Conservation (phyloP, 2,113 vertebrate genomes). For the Puntigrus tetrazona region DNA sequence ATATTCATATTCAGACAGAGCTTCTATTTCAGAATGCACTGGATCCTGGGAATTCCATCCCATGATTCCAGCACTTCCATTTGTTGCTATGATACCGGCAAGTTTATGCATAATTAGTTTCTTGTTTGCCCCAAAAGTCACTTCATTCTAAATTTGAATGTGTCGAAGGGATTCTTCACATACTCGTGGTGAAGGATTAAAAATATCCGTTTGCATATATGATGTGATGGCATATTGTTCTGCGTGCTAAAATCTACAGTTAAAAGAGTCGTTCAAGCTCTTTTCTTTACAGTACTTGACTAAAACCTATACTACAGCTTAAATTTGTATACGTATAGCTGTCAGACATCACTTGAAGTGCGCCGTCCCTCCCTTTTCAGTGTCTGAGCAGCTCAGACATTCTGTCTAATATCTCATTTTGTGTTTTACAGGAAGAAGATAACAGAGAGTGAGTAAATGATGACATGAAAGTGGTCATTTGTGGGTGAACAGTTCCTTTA, state of each 20-base stretch:
- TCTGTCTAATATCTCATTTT: background rate
- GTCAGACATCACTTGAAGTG: background rate
- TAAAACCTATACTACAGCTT: background rate
- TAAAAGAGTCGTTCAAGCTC: too few species aligned
- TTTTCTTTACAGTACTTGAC: background rate
- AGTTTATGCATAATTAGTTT: conserved; percentile 62
- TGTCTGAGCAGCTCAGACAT: background rate
- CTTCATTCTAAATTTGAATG: conserved; percentile 15
- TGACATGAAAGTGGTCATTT: background rate
- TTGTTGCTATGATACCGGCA: conserved; percentile 59
- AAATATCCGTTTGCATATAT: background rate
- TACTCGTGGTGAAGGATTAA: background rate
- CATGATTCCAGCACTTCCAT: conserved; percentile 51
- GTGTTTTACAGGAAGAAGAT: too few species aligned
- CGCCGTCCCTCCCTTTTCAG: background rate
- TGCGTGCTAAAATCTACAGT: background rate
- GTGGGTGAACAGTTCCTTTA: background rate
- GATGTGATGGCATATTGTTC: background rate
- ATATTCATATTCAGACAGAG: background rate
- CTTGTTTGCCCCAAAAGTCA: conserved; percentile 53
- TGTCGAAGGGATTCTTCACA: background rate
- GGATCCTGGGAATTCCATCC: conserved; percentile 57
- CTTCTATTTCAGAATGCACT: conserved; percentile 50
- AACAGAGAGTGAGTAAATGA: background rate
- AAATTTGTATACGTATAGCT: background rate